phyloP scores from a whole-genome alignment of 2,113 vertebrate species.

The Heterotilapia buettikoferi region DNA sequence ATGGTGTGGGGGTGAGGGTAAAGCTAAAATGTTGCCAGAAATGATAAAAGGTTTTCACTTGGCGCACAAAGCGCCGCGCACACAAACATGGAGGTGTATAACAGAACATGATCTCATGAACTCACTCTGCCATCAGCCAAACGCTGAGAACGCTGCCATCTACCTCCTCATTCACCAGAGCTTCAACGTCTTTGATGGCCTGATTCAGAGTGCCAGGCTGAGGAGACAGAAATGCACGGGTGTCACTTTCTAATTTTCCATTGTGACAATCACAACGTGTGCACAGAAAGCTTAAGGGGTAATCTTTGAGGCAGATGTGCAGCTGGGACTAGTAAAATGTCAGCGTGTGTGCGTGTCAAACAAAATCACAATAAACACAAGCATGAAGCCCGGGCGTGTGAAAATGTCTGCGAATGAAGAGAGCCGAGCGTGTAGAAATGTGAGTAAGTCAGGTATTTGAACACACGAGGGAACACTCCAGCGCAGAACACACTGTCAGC shows the following conservation, averaged over 20 bases:
- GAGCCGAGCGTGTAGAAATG: neutral
- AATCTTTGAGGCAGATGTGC: constrained; percentile 28
- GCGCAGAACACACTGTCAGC: neutral
- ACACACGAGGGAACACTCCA: neutral
- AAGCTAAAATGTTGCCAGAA: neutral
- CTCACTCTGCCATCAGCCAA: constrained; percentile 81
- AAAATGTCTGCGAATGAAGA: constrained; percentile 26
- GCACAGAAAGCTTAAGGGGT: constrained; percentile 20
- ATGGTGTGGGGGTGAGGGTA: neutral
- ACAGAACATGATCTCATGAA: constrained; percentile 4
- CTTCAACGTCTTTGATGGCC: constrained; percentile 71
- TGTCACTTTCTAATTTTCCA: constrained; percentile 43
- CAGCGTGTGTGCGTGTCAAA: constrained; percentile 17
- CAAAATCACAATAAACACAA: constrained; percentile 32
- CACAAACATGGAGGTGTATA: neutral
- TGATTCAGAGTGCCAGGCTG: constrained; percentile 77
- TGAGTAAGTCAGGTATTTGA: constrained; percentile 1
- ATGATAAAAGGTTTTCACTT: neutral
- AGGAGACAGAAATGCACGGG: constrained; percentile 33
- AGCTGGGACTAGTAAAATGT: constrained; percentile 31
- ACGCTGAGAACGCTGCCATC: constrained; percentile 67
- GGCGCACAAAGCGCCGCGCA: neutral
- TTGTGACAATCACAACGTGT: constrained; percentile 19
- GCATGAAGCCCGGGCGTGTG: neutral
- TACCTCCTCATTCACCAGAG: constrained; percentile 44